Base-by-base conservation (phyloP, 2,888 invertebrate species). In the Sinelater perroti region DNA sequence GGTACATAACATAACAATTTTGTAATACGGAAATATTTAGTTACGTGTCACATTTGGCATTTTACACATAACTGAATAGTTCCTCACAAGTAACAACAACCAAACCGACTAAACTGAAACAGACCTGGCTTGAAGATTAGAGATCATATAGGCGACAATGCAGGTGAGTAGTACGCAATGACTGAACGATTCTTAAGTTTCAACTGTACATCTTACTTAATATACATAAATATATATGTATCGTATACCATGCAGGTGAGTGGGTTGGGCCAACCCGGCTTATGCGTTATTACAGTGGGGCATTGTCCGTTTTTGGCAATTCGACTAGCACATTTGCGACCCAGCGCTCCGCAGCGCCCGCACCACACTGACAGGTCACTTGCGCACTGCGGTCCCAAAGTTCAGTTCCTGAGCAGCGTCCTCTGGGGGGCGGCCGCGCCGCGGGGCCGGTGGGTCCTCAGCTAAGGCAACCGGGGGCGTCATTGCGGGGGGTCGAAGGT, bases 401-500 rank as follows among this genome's bases (percentile, higher is more conserved):
- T 28, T 52, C 40, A 57, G 40, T 57, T 57, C 46, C 33, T 52
- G 46, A 57, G 46, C 40, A 52, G 47, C 40, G 31, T 52, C 31
- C 42, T 51, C 28, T 14, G 30, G 18, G 52, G 49, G 26, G 24
- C 42, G 36, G 47, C 35, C 5, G 42, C 45, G 50, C 44, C 45
- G 21, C 45, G 50, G 18, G 38, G 51, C 33, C 53, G 58, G 31
- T 56, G 56, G 1, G 33, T 40, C 44, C 56, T 50, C 36, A 50
- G 49, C 59, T 59, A 55, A 30, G 55, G 45, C 8, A 63, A 58
- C 45, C 60, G 59, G 49, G 67, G 57, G 44, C 68, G 74, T 72
- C 73, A 73, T 70, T 73, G 72, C 33, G 69, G 70, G 50, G 75
- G 68, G 54, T 83, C 83, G 69, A 82, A 81, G 24, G 86, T 86